Conservation (phyloP, 2,888 invertebrate genomes). For the Dryobota labecula region DNA sequence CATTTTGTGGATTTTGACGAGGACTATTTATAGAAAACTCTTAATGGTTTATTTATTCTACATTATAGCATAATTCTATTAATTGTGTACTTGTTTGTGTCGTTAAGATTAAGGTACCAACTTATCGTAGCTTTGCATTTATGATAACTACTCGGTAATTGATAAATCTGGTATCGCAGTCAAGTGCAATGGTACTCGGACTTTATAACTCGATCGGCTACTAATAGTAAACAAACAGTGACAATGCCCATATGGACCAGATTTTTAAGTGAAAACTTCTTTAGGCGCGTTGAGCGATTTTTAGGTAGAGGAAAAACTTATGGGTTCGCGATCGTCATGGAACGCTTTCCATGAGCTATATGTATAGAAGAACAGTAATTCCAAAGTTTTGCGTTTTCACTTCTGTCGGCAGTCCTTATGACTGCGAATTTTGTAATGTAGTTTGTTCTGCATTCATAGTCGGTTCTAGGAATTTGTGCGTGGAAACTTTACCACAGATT, state of each 20-base stretch:
- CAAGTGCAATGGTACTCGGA: conserved; percentile 12
- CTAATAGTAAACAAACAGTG: conserved; percentile 5
- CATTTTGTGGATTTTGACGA: background rate
- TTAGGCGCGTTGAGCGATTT: too few relatives aligned
- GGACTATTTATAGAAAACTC: background rate
- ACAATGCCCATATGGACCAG: background rate
- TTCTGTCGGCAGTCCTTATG: too few relatives aligned
- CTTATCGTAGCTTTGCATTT: background rate
- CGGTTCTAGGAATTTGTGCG: background rate
- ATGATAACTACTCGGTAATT: background rate
- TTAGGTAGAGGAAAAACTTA: too few relatives aligned
- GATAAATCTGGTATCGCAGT: background rate
- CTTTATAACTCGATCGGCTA: conserved; percentile 8
- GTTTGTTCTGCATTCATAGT: background rate
- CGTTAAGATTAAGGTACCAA: background rate
- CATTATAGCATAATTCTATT: background rate
- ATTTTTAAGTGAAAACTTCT: too few relatives aligned
- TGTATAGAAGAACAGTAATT: too few relatives aligned
- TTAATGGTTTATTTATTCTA: background rate
- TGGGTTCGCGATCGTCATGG: too few relatives aligned
- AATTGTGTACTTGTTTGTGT: conserved; percentile 2
- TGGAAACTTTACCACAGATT: conserved; percentile 1
- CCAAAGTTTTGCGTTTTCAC: too few relatives aligned
- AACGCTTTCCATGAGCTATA: too few relatives aligned
- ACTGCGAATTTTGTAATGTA: background rate